These are phyloP conservation scores for Lucifuga dentata DNA, from an alignment of 2,113 vertebrate genomes.

Conservation along the genomic window DNA sequence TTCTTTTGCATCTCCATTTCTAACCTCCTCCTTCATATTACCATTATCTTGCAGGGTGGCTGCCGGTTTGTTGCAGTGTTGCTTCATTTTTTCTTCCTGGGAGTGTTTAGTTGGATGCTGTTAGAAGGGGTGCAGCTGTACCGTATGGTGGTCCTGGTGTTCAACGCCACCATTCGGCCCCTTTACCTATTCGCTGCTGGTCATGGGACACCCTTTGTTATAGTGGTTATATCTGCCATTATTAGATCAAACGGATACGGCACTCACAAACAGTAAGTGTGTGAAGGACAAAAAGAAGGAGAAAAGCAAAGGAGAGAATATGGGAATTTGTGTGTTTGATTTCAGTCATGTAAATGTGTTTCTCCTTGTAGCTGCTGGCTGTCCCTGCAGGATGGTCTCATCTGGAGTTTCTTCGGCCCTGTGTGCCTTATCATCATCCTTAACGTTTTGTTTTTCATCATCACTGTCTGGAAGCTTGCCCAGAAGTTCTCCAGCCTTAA, in stretches of 20 bases:
- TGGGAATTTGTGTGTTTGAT: conserved; percentile 4
- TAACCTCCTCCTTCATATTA: background rate
- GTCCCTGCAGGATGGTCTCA: conserved; percentile 64
- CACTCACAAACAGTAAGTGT: conserved; percentile 79
- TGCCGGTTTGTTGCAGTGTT: conserved; percentile 86
- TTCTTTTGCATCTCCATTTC: background rate
- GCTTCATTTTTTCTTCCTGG: conserved; percentile 89
- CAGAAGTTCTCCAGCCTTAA: conserved; percentile 88
- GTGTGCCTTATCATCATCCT: conserved; percentile 82
- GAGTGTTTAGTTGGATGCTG: conserved; percentile 90
- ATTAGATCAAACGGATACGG: conserved; percentile 78
- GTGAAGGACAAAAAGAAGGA: background rate
- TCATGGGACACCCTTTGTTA: conserved; percentile 82
- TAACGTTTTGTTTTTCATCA: conserved; percentile 85
- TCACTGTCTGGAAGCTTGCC: conserved; percentile 87
- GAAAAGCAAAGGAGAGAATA: background rate
- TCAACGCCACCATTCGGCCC: conserved; percentile 82
- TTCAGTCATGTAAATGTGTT: conserved; percentile 17
- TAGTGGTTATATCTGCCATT: conserved; percentile 83
- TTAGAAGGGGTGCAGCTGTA: conserved; percentile 91
- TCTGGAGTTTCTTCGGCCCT: conserved; percentile 89
- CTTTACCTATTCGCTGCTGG: conserved; percentile 80
- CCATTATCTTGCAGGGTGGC: conserved; percentile 68
- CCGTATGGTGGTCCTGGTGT: conserved; percentile 89
- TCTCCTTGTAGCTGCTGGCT: conserved; percentile 86